A percentile compares a stretch with the other conserved stretches of the same genome.
phyloP scores from a whole-genome alignment of 2,797 vertebrate genomes.

The Antrozous pallidus region DNA sequence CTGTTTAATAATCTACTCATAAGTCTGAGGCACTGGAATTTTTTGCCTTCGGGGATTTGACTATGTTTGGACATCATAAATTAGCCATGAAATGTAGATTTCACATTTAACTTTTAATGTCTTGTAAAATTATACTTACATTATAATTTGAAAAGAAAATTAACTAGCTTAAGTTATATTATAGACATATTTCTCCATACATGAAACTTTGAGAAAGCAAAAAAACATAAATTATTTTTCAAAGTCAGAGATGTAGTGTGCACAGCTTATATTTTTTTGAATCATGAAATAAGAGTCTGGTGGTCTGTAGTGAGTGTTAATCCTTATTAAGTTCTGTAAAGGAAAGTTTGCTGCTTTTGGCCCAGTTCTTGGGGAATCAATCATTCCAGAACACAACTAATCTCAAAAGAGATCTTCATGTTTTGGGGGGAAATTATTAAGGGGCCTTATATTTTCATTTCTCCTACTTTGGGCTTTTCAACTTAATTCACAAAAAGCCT shows the following conservation, averaged over 20 bases:
- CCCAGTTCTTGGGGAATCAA: not conserved
- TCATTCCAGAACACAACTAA: conserved; percentile 40
- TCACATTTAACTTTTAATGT: not conserved
- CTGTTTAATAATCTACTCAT: not conserved
- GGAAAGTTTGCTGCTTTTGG: conserved; percentile 59
- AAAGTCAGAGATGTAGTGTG: not conserved
- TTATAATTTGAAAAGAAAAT: conserved; percentile 4
- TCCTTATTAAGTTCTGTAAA: not conserved
- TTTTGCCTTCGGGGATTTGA: not conserved
- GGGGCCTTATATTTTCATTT: conserved; percentile 42
- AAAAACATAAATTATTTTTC: not conserved
- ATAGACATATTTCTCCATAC: not conserved
- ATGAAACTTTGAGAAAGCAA: conserved; percentile 30
- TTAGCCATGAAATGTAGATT: not conserved
- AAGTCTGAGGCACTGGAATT: not conserved
- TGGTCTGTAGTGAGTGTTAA: conserved; percentile 34
- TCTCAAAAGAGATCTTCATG: conserved; percentile 43
- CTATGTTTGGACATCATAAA: not conserved
- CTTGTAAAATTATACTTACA: not conserved
- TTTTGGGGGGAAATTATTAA: conserved; percentile 28
- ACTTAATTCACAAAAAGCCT: conserved; percentile 5
- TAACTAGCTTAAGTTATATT: not conserved
- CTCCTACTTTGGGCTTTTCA: conserved; percentile 34
- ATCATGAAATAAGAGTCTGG: not conserved
- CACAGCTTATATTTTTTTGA: not conserved